Evolutionary conservation across 2,888 invertebrate genomes (phyloP), one percentile per base, ranked within the genome.

Genomic region (Hypselothyrea guttata): DNA sequence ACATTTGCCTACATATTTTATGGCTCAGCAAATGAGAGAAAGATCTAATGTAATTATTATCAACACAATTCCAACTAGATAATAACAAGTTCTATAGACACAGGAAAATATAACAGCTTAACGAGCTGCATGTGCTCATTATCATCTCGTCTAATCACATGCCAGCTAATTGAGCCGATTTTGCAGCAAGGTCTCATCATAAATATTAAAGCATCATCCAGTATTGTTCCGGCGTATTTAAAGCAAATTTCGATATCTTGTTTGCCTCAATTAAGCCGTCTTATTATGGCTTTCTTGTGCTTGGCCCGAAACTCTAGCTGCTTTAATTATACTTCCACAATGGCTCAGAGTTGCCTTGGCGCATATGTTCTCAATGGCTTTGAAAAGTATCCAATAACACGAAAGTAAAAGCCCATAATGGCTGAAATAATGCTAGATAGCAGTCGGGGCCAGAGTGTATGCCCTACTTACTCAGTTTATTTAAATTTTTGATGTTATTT

Each of bases 351-450:
- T 57, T 79, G 58, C 51, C 48, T 53, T 52, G 53, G 49, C 71
- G 84, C 78, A 84, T 77, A 84, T 78, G 78, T 69, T 78, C 60
- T 28, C 62, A 82, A 78, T 75, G 66, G 57, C 78, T 78, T 49
- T 65, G 49, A 63, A 67, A 74, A 67, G 76, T 85, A 83, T 81
- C 84, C 71, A 83, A 85, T 81, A 76, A 74, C 81, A 74, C 60
- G 81, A 71, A 82, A 78, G 74, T 73, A 68, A 83, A 76, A 64
- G 55, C 73, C 70, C 65, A 73, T 83, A 73, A 83, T 68, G 71
- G 73, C 57, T 71, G 68, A 78, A 75, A 83, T 84, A 84, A 84
- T 84, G 85, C 71, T 63, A 62, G 60, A 52, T 61, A 61, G 56
- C 62, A 61, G 56, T 1, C 38, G 11, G 55, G 46, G 51, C 18